Base-by-base conservation (phyloP, 2,888 invertebrate species). In the Operophtera brumata region DNA sequence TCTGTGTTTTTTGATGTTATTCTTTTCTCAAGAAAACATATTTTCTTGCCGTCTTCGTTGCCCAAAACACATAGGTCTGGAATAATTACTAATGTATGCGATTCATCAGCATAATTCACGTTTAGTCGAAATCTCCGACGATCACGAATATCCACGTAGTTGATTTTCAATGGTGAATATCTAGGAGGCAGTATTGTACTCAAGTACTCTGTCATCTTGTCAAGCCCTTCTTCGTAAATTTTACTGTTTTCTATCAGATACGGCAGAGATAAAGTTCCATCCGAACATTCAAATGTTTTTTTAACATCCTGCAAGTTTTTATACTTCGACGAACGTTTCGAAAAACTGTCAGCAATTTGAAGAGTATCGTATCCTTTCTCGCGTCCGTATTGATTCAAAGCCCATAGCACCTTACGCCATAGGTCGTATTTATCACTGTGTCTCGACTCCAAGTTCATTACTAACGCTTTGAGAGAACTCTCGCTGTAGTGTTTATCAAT, bases 331-430 rank as follows among this genome's bases (percentile, higher is more conserved):
- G 50, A 50, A 12, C 11, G 50, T 36, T 37, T 42, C 25, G 50
- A 50, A 50, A 50, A 50, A 43, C 35, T 1, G 8, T 50, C n/a
- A 7, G 50, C 50, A 50, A 50, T 37, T 6, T 41, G 14, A 44
- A 50, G 44, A 43, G 50, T 37, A 12, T 50, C 50, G 43, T 44
- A 50, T 44, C 50, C 50, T 26, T n/a, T 11, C 36, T 50, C 44
- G 14, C 11, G 43, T 11, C 50, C 50, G 44, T 34, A 43, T 50
- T 43, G 11, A 44, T 50, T 44, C 28, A 50, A 50, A 44, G 50
- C 50, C 50, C 50, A 50, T 28, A 50, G 36, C 36, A 50, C 50
- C 34, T 50, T 50, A 43, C 44, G 50, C 50, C 50, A 43, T 30
- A 50, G 28, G 35, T 50, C 28, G 43, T 36, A 43, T 37, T 50